phyloP scores from a whole-genome alignment of 2,797 vertebrate genomes.

The Scyliorhinus canicula region DNA sequence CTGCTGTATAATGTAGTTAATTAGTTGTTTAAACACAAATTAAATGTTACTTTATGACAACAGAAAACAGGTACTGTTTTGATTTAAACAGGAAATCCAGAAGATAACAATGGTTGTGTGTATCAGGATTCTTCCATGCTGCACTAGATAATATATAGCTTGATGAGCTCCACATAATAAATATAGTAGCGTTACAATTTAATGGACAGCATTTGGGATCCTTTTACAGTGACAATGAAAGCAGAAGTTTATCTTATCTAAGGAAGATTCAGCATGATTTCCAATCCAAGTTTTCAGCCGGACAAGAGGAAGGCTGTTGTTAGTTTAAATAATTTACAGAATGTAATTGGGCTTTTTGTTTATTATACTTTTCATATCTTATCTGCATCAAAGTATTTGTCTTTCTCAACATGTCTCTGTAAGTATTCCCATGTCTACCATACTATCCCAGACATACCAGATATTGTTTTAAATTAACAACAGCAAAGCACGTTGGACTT shows the following conservation, averaged over 20 bases:
- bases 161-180: neutral
- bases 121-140: conserved; percentile 14
- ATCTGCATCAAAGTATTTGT: conserved; percentile 42
- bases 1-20: conserved; percentile 17
- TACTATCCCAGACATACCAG: conserved; percentile 53
- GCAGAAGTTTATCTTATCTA: conserved; percentile 30
- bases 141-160: neutral
- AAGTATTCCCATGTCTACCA: conserved; percentile 49
- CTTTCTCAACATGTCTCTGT: conserved; percentile 46
- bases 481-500: conserved; percentile 54
- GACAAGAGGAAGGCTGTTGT: neutral
- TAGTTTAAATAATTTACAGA: conserved; percentile 35
- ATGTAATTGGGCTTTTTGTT: conserved; percentile 37
- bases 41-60: conserved; percentile 4
- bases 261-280: neutral
- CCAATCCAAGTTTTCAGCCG: neutral
- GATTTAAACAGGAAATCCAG: conserved; percentile 33
- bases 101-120: conserved; percentile 27
- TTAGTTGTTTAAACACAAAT: conserved; percentile 34
- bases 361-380: conserved; percentile 16
- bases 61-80: conserved; percentile 13
- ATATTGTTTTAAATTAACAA: conserved; percentile 57
- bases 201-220: conserved; percentile 2
- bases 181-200: conserved; percentile 22
- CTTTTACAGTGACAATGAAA: conserved; percentile 26